Conservation (phyloP, 2,888 invertebrate species). For the Deroplatys truncata region DNA sequence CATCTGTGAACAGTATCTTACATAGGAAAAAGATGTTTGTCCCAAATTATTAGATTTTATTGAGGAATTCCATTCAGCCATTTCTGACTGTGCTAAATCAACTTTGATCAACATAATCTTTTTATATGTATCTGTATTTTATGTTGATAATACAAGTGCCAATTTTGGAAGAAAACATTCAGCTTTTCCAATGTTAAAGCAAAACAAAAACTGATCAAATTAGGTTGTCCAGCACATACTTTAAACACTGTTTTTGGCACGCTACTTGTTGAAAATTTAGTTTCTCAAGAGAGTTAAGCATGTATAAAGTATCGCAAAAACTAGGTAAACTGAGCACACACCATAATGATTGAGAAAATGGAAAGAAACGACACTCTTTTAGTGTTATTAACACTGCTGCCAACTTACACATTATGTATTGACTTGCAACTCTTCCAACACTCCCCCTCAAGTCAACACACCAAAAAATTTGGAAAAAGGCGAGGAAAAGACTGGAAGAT, state of each 20-base stretch:
- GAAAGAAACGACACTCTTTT: too few species aligned
- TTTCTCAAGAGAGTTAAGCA: too few species aligned
- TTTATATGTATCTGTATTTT: not conserved
- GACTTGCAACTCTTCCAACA: too few species aligned
- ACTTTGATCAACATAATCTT: not conserved
- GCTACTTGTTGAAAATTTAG: too few species aligned
- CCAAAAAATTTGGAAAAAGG: too few species aligned
- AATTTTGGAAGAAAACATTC: not conserved
- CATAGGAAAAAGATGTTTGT: not conserved
- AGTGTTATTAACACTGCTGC: too few species aligned
- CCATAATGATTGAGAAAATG: too few species aligned
- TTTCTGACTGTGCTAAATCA: not conserved
- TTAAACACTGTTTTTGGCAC: not conserved
- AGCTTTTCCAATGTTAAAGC: not conserved
- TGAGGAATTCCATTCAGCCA: not conserved
- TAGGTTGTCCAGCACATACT: not conserved
- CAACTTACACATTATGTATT: too few species aligned
- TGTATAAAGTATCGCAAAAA: too few species aligned
- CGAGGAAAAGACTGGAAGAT: too few species aligned
- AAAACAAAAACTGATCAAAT: not conserved
- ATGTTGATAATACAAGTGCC: not conserved
- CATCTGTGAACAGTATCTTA: not conserved
- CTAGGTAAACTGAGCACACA: too few species aligned
- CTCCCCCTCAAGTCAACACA: too few species aligned
- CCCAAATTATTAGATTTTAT: not conserved